Conservation (phyloP, 1,140 invertebrate species). For the Philaenus spumarius region DNA sequence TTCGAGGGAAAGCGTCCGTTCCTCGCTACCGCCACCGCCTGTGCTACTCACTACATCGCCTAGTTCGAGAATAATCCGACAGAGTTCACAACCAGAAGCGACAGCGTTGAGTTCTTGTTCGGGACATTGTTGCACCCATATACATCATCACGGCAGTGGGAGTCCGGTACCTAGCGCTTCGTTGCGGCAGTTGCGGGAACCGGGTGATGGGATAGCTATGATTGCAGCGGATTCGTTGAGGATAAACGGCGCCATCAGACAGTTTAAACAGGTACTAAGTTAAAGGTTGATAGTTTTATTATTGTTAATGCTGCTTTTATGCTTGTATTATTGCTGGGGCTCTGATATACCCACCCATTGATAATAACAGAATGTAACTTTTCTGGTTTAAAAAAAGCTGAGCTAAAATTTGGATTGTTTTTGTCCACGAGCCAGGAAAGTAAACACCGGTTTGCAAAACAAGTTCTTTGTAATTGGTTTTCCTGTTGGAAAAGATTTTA, state of each 20-base stretch:
- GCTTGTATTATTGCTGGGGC: no score
- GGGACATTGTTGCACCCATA: constrained; percentile 41
- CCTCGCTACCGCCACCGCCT: constrained; percentile 51
- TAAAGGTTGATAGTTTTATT: no score
- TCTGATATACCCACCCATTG: no score
- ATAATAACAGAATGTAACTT: no score
- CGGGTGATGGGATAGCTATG: constrained; percentile 82
- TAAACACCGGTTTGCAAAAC: no score
- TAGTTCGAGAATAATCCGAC: constrained; percentile 69
- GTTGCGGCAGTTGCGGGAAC: constrained; percentile 72
- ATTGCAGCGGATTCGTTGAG: constrained; percentile 95
- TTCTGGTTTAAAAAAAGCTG: no score
- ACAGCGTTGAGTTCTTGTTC: background rate
- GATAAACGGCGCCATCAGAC: constrained; percentile 92
- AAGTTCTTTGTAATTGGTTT: no score
- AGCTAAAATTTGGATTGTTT: no score
- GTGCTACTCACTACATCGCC: constrained; percentile 63
- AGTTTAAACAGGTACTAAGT: constrained; percentile 82
- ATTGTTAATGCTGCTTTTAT: no score
- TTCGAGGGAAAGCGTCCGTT: constrained; percentile 55
- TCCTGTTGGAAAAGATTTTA: no score
- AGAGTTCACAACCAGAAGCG: constrained; percentile 83
- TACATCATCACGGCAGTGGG: constrained; percentile 54
- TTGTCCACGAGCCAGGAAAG: no score
- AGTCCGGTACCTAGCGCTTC: constrained; percentile 49